Conservation (phyloP, 1,140 invertebrate species). For the Ceratosolen fusciceps region DNA sequence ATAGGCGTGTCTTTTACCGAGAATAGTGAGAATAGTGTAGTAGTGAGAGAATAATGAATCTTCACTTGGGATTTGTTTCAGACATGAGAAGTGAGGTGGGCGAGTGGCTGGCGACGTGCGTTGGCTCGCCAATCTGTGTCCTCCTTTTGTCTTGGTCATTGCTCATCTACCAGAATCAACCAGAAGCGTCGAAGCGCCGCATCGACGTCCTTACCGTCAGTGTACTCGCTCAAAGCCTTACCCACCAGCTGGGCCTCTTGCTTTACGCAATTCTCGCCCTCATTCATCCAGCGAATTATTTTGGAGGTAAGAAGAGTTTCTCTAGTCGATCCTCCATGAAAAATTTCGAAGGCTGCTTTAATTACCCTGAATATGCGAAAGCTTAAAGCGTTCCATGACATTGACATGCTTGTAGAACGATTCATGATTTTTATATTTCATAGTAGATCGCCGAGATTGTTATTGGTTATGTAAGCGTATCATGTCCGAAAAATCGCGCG, state of each 20-base stretch:
- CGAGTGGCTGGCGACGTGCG: constrained; percentile 72
- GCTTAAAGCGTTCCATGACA: background rate
- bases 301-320: constrained; percentile 64
- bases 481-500: background rate
- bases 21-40: no score
- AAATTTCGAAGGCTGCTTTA: no score
- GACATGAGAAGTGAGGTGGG: constrained; percentile 70
- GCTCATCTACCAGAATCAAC: constrained; percentile 72
- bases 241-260: constrained; percentile 69
- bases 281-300: constrained; percentile 67
- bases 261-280: constrained; percentile 71
- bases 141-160: constrained; percentile 70
- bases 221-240: constrained; percentile 68
- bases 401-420: background rate
- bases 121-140: constrained; percentile 71
- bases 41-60: no score
- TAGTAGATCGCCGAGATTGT: background rate
- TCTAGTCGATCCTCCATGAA: no score
- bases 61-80: constrained; percentile 35
- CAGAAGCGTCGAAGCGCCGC: constrained; percentile 70
- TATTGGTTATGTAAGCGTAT: background rate
- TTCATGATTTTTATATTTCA: background rate
- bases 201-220: constrained; percentile 74
- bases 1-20: no score
- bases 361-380: background rate